Evolutionary conservation across 2,113 vertebrate genomes (phyloP), one percentile per base, ranked within the genome.

Genomic region (Amblyornis subalaris): DNA sequence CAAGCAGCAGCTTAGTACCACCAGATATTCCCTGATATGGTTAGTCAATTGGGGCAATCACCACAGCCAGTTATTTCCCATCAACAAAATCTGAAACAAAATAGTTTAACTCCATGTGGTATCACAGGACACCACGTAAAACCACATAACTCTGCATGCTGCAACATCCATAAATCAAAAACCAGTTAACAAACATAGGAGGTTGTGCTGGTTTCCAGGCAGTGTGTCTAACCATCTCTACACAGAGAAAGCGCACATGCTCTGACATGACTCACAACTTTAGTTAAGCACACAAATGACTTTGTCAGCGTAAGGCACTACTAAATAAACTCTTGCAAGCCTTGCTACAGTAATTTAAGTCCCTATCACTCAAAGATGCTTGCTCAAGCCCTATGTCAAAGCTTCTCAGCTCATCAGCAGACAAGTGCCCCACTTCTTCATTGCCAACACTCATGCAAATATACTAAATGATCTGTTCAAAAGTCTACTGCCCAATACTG

Each of bases 401-500:
- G 38, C 6, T 76, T 50, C 44, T 50, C 28, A n/a, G 25, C 44
- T 89, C 18, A 55, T n/a, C 20, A 65, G 48, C 29, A 88, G 42
- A 10, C 35, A 62, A 54, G 10, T n/a, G 10, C 3, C 22, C 29
- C n/a, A 35, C 13, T 55, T 62, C 38, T 76, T 51, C 64, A 65
- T 0, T 12, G 3, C 8, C 40, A 57, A 42, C 38, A n/a, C 8
- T 42, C 19, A 20, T 3, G 5, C 1, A 4, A 33, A 74, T 0
- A 1, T 6, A 62, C 15, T 38, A 55, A 77, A 20, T 1, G 1
- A 45, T 21, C 38, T 6, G 1, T 35, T 67, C 22, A 45, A 45
- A 91, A 66, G 15, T 54, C 45, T 36, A 67, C 17, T 24, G 16
- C 4, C 29, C 4, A 9, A 69, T 18, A 89, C 18, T 23, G 29